Percentiles rank a stretch among this genome's conserved stretches.
Evolutionary conservation across 2,797 vertebrate species (phyloP).

Genomic region (Loris lydekkerianus): DNA sequence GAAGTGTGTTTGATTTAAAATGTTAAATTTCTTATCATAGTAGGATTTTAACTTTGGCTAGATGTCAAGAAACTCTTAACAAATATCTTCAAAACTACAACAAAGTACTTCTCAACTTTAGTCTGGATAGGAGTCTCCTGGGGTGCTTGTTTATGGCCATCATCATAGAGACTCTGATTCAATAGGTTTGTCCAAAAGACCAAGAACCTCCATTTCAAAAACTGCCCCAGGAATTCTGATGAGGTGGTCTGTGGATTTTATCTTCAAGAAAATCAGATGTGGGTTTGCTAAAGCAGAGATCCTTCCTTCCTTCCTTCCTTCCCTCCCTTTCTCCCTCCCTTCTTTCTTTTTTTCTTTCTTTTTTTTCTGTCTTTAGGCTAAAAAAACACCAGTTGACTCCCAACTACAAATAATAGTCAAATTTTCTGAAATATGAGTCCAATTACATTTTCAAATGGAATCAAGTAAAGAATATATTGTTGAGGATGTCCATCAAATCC

Average conservation of each 20-base stretch:
- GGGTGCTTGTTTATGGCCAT: background rate
- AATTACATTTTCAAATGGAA: slow-evolving; percentile 32
- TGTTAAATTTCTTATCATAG: slow-evolving; percentile 4
- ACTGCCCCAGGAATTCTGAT: background rate
- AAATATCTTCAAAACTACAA: slow-evolving; percentile 21
- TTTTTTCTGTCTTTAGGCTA: background rate
- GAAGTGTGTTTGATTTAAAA: slow-evolving; percentile 32
- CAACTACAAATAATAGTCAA: background rate
- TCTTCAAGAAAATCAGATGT: background rate
- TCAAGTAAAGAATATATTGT: background rate
- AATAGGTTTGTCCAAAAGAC: background rate
- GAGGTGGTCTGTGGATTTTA: background rate
- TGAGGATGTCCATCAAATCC: background rate
- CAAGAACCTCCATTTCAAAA: background rate
- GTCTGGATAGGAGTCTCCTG: background rate
- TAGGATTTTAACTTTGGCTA: background rate
- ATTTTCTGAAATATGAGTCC: background rate
- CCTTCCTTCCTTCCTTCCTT: too few relatives aligned
- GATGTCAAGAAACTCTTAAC: background rate
- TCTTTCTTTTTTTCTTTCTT: too few relatives aligned
- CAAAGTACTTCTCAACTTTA: slow-evolving; percentile 11
- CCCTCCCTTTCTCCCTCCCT: too few relatives aligned
- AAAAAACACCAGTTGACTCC: background rate
- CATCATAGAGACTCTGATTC: background rate
- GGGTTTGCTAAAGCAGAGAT: background rate